Evolutionary conservation across 2,113 vertebrate species (phyloP).

Genomic region (Atractosteus spatula): DNA sequence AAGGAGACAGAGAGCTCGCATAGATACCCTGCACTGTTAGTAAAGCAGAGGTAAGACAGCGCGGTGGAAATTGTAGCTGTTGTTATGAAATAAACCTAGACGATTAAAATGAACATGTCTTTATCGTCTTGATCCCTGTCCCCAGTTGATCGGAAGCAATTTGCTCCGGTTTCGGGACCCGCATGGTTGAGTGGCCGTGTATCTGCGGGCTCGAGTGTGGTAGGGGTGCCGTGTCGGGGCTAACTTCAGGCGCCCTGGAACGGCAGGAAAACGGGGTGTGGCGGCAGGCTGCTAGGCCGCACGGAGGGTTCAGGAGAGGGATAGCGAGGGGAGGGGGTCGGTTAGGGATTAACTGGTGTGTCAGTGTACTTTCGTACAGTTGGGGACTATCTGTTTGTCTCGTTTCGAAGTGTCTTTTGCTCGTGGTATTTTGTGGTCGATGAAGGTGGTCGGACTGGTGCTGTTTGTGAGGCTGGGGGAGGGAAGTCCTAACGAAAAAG

Average conservation of each 20-base stretch:
- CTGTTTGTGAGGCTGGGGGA: too few species aligned
- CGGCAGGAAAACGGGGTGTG: slow-evolving; percentile 40
- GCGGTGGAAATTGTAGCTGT: slow-evolving; percentile 41
- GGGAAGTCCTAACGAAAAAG: too few species aligned
- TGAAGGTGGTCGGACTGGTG: too few species aligned
- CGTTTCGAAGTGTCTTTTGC: too few species aligned
- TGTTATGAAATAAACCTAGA: slow-evolving; percentile 23
- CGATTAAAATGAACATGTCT: slow-evolving; percentile 17
- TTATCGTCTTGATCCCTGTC: slow-evolving; percentile 20
- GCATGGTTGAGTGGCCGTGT: slow-evolving; percentile 61
- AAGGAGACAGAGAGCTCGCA: slow-evolving; percentile 55
- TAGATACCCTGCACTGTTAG: slow-evolving; percentile 73
- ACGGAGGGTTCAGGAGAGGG: slow-evolving; percentile 26
- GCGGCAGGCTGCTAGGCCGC: slow-evolving; percentile 50
- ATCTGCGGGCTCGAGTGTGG: slow-evolving; percentile 46
- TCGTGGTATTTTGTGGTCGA: too few species aligned
- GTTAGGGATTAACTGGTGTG: slow-evolving; percentile 29
- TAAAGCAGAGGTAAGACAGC: slow-evolving; percentile 75
- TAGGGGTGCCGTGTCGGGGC: slow-evolving; percentile 18
- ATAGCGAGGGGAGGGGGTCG: slow-evolving; percentile 23
- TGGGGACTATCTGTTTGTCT: too few species aligned
- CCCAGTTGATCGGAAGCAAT: slow-evolving; percentile 13
- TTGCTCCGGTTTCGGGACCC: slow-evolving; percentile 36
- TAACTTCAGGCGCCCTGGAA: slow-evolving; percentile 7
- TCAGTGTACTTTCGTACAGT: neutral